Base-by-base conservation (phyloP, 2,888 invertebrate genomes). In the Andrena bicolor region DNA sequence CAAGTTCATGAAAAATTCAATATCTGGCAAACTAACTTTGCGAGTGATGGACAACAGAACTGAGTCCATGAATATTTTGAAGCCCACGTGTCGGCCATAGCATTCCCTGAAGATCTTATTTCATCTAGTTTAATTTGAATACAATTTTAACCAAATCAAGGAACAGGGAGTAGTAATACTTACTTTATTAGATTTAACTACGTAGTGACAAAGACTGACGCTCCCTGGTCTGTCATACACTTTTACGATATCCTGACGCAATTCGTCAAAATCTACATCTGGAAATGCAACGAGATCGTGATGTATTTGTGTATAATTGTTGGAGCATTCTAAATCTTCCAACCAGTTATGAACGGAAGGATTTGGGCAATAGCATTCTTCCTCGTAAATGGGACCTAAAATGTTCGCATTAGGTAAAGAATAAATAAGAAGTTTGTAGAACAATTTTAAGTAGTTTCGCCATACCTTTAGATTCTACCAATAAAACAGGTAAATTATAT, bases 41-140 rank as follows among this genome's bases (percentile, higher is more conserved):
- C 98, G 95, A 16, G 96, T 94, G 66, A 99, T 93, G 0, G 98
- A 98, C 63, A 98, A 93, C 35, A 99, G 94, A 78, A 98, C 96
- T 61, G 96, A 96, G 94, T 99, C 99, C 94, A 97, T 96, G 94
- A 99, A 99, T 96, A 98, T 98, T 93, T 98, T 98, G 93, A 99
- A 99, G 0, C 98, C 99, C 13, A 98, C 97, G 95, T 99, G 97
- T 93, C 98, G 97, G 16, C 99, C 99, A 94, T 98, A 98, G 92
- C 99, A 99, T 90, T 96, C 96, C 88, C 99, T 95, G 93, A 97
- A 97, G 87, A 99, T 94, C 95, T 95, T 86, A 77, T 90, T 74
- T 68, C 61, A 76, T 74, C 65, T 66, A 69, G 49, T 75, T 41
- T 83, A 73, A 71, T 66, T 65, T 53, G 32, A 82, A 63, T 53